A percentile compares a stretch with the other conserved stretches of the same genome.
phyloP scores from a whole-genome alignment of 2,797 vertebrate genomes.

The Staurois parvus region DNA sequence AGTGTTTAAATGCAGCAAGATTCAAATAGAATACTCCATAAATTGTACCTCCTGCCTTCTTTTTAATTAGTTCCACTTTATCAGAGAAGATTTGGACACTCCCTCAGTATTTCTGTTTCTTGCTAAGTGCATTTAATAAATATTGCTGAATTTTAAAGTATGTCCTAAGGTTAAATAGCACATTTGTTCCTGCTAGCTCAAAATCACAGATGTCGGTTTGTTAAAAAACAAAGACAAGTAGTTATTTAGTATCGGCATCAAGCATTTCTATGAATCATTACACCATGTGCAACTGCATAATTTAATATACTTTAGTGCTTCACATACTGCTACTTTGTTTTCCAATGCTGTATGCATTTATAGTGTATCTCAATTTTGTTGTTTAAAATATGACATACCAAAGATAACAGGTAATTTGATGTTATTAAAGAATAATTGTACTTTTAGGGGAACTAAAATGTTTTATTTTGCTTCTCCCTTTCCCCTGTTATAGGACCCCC shows the following conservation, averaged over 20 bases:
- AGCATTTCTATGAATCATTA: background rate
- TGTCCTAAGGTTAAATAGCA: background rate
- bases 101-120: constrained; percentile 17
- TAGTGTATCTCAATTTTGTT: no score
- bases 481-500: no score
- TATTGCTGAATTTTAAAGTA: constrained; percentile 8
- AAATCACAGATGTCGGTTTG: background rate
- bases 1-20: constrained; percentile 36
- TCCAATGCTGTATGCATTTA: background rate
- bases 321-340: background rate
- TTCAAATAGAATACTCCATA: constrained; percentile 40
- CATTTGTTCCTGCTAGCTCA: background rate
- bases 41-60: constrained; percentile 46
- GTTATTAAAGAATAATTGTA: no score
- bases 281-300: background rate
- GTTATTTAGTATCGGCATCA: background rate
- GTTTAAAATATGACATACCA: background rate
- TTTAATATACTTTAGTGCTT: background rate
- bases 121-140: constrained; percentile 38
- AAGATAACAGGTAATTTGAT: no score
- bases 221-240: background rate
- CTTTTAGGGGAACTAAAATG: no score
- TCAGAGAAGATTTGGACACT: constrained; percentile 31
- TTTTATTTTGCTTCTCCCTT: no score
- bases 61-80: constrained; percentile 56